These are phyloP conservation scores for Epinephelus malabaricus DNA, from an alignment of 2,797 vertebrate species.

Conservation along the genomic window DNA sequence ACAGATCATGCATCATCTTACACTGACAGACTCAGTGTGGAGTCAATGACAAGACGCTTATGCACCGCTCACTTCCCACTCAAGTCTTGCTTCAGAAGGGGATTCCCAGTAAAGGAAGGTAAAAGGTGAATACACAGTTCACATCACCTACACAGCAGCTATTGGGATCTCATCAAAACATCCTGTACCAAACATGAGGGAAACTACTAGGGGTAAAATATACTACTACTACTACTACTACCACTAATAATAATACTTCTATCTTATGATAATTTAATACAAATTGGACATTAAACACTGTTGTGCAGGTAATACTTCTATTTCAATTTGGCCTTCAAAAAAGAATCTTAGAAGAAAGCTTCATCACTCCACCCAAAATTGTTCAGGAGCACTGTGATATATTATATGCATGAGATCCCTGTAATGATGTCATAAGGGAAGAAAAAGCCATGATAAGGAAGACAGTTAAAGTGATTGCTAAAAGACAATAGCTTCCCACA, in stretches of 20 bases:
- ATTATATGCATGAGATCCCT: background rate
- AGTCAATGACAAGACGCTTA: too few relatives aligned
- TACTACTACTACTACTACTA: too few relatives aligned
- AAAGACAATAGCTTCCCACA: conserved; percentile 8
- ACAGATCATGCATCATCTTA: too few relatives aligned
- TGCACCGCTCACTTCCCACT: too few relatives aligned
- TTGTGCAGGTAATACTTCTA: background rate
- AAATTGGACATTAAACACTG: background rate
- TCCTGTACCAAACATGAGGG: background rate
- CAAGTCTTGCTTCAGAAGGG: too few relatives aligned
- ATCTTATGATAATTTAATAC: background rate
- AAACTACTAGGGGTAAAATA: background rate
- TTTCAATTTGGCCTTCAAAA: conserved; percentile 4
- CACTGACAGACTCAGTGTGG: too few relatives aligned
- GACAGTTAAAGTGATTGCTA: background rate
- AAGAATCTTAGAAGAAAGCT: background rate
- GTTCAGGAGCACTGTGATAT: background rate
- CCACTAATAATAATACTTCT: too few relatives aligned
- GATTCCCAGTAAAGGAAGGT: too few relatives aligned
- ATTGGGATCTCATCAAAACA: background rate
- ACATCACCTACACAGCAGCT: background rate
- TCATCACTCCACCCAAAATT: background rate
- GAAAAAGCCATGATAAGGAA: conserved; percentile 1
- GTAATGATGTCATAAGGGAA: background rate
- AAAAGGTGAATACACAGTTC: background rate